Conservation (phyloP, 2,113 vertebrate species). For the Noturus placidus region DNA sequence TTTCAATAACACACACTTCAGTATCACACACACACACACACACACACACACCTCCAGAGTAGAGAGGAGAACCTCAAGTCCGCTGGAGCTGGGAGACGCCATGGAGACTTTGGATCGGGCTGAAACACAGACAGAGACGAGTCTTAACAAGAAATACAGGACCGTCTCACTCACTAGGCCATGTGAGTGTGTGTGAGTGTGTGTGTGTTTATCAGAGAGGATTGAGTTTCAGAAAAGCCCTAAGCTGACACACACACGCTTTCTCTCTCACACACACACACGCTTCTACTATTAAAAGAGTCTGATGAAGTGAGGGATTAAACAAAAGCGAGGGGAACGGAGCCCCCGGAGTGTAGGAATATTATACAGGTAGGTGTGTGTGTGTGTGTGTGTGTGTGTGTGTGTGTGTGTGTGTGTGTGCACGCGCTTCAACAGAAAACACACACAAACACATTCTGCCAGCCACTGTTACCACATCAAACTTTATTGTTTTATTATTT, state of each 20-base stretch:
- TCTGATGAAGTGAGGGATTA: slow-evolving; percentile 77
- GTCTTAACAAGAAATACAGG: not conserved
- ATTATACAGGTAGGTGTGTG: slow-evolving; percentile 49
- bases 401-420: too few relatives aligned
- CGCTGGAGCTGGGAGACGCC: slow-evolving; percentile 79
- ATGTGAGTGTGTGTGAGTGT: not conserved
- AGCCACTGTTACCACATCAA: not conserved
- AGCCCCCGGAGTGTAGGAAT: slow-evolving; percentile 47
- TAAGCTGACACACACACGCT: slow-evolving; percentile 35
- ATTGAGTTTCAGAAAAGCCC: slow-evolving; percentile 64
- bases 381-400: slow-evolving; percentile 43
- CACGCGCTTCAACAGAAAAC: too few relatives aligned
- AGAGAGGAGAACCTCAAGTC: slow-evolving; percentile 84
- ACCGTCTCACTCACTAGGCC: not conserved
- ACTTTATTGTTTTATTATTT: not conserved
- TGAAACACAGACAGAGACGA: slow-evolving; percentile 42
- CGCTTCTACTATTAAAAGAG: slow-evolving; percentile 80
- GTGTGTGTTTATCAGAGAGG: slow-evolving; percentile 51
- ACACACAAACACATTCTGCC: too few relatives aligned
- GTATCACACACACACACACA: slow-evolving; percentile 26
- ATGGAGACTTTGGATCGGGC: slow-evolving; percentile 71
- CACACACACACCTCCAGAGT: slow-evolving; percentile 84
- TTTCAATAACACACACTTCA: too few relatives aligned
- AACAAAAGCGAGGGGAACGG: slow-evolving; percentile 63
- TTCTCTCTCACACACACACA: slow-evolving; percentile 2